A percentile compares a stretch with the other conserved stretches of the same genome.
These are phyloP conservation scores for Oedothorax gibbosus DNA, from an alignment of 1,140 invertebrate species.

Conservation along the genomic window DNA sequence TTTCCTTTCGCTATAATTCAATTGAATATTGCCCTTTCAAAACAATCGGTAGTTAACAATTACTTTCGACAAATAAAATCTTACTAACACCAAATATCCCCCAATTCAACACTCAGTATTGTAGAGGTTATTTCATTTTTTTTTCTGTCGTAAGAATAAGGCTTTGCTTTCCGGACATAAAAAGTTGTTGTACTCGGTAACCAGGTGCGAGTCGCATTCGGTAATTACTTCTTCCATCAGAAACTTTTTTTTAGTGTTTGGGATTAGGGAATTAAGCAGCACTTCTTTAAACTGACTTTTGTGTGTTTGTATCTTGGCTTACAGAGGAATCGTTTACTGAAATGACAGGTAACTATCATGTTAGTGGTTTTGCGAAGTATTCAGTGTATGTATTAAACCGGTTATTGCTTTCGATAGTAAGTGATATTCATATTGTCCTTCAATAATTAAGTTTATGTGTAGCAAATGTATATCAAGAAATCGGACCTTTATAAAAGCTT, in stretches of 20 bases:
- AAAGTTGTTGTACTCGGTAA: background rate
- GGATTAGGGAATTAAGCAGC: background rate
- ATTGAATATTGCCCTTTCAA: no score
- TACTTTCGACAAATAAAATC: no score
- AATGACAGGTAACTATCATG: no score
- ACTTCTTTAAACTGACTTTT: background rate
- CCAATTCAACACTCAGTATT: no score
- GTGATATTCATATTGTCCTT: background rate
- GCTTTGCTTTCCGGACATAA: background rate
- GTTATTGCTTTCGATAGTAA: background rate
- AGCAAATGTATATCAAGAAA: background rate
- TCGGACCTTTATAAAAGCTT: background rate
- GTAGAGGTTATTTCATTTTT: no score
- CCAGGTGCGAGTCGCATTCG: conserved; percentile 52
- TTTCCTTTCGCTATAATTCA: no score
- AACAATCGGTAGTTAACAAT: no score
- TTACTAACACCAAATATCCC: no score
- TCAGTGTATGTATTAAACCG: background rate
- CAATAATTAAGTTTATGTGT: background rate
- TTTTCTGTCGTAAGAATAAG: no score
- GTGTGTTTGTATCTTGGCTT: background rate
- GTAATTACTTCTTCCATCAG: conserved; percentile 53
- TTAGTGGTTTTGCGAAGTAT: background rate
- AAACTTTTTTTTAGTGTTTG: background rate
- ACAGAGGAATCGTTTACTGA: conserved; percentile 12